These are phyloP conservation scores for Dendrophyllia cribrosa DNA, from an alignment of 64 coral and sea anemone species.

Conservation along the genomic window DNA sequence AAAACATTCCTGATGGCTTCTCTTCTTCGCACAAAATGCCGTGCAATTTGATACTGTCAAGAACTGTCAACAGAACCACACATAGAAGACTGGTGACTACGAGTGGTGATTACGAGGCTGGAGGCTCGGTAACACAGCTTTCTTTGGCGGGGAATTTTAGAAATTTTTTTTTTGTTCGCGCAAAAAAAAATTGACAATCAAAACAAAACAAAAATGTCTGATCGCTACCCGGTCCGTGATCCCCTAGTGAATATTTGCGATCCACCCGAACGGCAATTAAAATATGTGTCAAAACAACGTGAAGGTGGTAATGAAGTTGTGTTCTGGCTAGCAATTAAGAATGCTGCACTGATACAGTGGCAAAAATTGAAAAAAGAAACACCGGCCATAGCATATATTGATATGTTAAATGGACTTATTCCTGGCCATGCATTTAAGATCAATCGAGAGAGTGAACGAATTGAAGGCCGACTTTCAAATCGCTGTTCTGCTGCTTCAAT, in stretches of 20 bases:
- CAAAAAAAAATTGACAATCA: neutral
- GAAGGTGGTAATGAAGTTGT: too few species aligned
- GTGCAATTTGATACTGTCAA: constrained; percentile 2
- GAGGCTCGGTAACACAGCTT: too few species aligned
- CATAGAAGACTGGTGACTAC: neutral
- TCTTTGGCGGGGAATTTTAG: neutral
- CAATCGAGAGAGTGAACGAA: neutral
- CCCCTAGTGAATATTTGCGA: neutral
- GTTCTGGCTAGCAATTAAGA: too few species aligned
- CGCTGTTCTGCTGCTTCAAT: constrained; percentile 13
- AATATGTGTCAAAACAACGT: constrained; percentile 8
- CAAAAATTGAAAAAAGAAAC: constrained; percentile 21
- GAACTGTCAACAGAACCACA: neutral
- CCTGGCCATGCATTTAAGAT: neutral
- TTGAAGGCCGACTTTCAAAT: constrained; percentile 13
- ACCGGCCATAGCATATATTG: neutral
- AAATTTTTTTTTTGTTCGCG: too few species aligned
- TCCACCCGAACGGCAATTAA: neutral
- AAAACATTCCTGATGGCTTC: too few species aligned
- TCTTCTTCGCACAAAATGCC: too few species aligned
- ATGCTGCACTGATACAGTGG: too few species aligned
- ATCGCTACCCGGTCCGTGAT: too few species aligned
- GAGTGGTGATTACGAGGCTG: too few species aligned
- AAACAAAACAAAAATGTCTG: constrained; percentile 11
- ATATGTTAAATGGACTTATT: neutral